Base-by-base conservation (phyloP, 2,797 vertebrate genomes). In the Acropternis orthonyx region DNA sequence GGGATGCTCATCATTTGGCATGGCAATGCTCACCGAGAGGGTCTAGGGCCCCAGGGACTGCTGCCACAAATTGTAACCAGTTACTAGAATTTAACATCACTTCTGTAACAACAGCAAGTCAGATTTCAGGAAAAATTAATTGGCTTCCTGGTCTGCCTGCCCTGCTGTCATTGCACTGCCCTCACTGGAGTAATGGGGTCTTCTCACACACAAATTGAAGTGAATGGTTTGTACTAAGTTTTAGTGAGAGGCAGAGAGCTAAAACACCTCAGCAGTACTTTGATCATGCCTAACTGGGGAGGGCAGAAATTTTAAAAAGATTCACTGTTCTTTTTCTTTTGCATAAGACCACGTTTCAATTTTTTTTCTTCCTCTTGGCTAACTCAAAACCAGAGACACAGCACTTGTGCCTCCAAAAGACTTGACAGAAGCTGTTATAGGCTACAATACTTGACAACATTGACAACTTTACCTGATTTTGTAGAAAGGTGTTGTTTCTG, bases 301-400 rank as follows among this genome's bases (percentile, higher is more conserved):
- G n/a, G 24, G 34, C 6, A 58, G 10, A 27, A 46, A 43, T 19
- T 30, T 27, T 0, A 44, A 26, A 77, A 82, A 36, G 3, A 78
- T 32, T 85, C 39, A 55, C 30, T 63, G 6, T 62, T 83, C 9
- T 49, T 94, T 91, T 89, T 75, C 39, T 83, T 93, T 54, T 48
- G 28, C 48, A 79, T 36, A 77, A 85, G 44, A 79, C 11, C 2
- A 6, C 12, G 26, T 81, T 74, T 71, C 3, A 4, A 28, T 5
- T 16, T 34, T 65, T 91, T 55, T 83, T 46, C 36, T 58, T 37
- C 19, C 14, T 15, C 14, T 66, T 12, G 3, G 22, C 14, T 69
- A 84, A 79, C 34, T 69, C 18, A 32, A 84, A 88, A 92, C 41
- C 54, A 86, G 61, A 69, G 15, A 81, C 23, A 68, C 4, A 69